A percentile compares a stretch with the other conserved stretches of the same genome.
Evolutionary conservation across 1,140 invertebrate species (phyloP).

Genomic region (Choristoneura fumiferana): DNA sequence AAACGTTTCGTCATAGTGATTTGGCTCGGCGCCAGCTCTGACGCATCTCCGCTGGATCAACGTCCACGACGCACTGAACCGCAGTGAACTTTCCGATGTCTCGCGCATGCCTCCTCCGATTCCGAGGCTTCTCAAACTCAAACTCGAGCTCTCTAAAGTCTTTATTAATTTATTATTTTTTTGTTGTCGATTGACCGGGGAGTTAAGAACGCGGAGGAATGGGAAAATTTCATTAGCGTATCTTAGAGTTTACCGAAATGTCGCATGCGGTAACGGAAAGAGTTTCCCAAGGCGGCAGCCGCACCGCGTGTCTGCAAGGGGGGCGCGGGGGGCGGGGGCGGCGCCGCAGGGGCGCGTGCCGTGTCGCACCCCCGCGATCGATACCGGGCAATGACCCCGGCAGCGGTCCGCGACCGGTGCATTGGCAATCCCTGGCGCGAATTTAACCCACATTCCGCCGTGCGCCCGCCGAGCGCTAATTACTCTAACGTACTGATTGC

Average conservation of each 20-base stretch:
- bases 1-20: constrained; percentile 32
- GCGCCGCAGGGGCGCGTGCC: constrained; percentile 58
- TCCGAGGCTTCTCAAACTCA: background rate
- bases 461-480: constrained; percentile 41
- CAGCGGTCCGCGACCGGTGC: constrained; percentile 56
- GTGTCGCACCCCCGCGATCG: constrained; percentile 58
- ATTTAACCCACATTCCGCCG: constrained; percentile 66
- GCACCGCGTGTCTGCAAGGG: constrained; percentile 31
- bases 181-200: no score
- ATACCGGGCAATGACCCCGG: constrained; percentile 69
- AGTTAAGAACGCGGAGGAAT: no score
- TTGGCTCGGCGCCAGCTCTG: constrained; percentile 27
- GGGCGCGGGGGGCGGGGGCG: constrained; percentile 23
- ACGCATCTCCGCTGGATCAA: constrained; percentile 20
- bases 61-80: constrained; percentile 26
- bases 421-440: constrained; percentile 52
- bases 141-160: background rate
- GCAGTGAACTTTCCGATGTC: constrained; percentile 31
- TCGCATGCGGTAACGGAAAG: constrained; percentile 61
- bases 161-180: no score
- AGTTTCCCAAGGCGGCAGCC: constrained; percentile 23
- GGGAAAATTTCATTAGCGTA: background rate
- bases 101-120: background rate
- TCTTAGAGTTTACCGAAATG: constrained; percentile 41
- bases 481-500: constrained; percentile 42